Evolutionary conservation across 1,140 invertebrate genomes (phyloP), one percentile per base, ranked within the genome.

Genomic region (Cydia fagiglandana): DNA sequence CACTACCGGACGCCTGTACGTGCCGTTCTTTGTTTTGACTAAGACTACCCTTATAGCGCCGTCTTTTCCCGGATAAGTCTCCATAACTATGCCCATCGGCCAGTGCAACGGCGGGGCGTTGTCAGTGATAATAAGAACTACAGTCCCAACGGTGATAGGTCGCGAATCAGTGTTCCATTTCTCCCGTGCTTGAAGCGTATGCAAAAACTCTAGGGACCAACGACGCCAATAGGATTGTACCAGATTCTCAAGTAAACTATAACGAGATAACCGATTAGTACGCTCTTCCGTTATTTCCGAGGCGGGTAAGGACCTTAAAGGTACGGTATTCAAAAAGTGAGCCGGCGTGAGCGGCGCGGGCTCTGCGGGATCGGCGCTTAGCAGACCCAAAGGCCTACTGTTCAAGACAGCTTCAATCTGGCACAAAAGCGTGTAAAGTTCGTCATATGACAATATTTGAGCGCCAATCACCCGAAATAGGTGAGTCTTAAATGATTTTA

Each of bases 391-490:
- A 4, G 88, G 86, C 4, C 88, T 45, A 2, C 83, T 87, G 76
- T 91, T 92, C 68, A 92, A 64, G n/a, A 81, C 53, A 9, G 81
- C 81, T 77, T 89, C 86, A 34, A 88, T 79, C 77, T 85, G 76
- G n/a, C 64, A 56, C 4, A 79, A 47, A 68, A 73, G 10, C 78
- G 85, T 86, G 13, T 30, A 20, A 28, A 83, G 73, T 64, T 85
- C 83, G 73, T 88, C 86, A 64, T 76, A 85, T 6, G 78, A 82
- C 2, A 89, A 76, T 28, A 79, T 41, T 64, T 80, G 79, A 20
- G 80, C 74, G n/a, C 84, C 84, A 41, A 86, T 79, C 1, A 82
- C 73, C 76, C 74, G 73, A 17, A 77, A 81, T 13, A 90, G 73
- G 75, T 87, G 84, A 34, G 68, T 76, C 79, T 91, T 89, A 7